phyloP scores from a whole-genome alignment of 2,888 invertebrate genomes.

The Stratiomys singularior region DNA sequence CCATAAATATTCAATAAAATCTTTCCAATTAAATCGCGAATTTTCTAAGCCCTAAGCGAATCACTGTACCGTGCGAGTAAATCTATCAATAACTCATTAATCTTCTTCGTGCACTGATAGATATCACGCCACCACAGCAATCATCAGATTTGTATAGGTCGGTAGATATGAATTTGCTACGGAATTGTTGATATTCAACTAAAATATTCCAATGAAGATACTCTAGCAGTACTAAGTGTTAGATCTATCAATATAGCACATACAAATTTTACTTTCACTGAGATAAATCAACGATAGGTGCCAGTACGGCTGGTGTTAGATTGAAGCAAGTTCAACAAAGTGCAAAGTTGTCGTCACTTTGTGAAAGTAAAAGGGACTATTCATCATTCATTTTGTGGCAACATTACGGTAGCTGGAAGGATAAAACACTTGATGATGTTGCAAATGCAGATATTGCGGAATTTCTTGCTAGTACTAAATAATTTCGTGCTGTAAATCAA shows the following conservation, averaged over 20 bases:
- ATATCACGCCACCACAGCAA: not conserved
- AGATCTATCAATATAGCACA: not conserved
- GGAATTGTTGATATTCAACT: slow-evolving; percentile 7
- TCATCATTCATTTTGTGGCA: not conserved
- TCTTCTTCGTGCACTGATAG: not conserved
- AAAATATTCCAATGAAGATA: slow-evolving; percentile 5
- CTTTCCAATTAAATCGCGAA: slow-evolving; percentile 4
- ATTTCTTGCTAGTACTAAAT: too few species aligned
- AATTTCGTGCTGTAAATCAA: too few species aligned
- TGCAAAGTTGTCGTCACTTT: slow-evolving; percentile 23
- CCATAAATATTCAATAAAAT: slow-evolving; percentile 18
- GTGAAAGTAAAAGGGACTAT: slow-evolving; percentile 25
- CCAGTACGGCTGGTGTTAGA: not conserved
- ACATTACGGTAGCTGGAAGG: too few species aligned
- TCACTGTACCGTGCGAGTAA: not conserved
- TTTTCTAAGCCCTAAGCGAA: slow-evolving; percentile 12
- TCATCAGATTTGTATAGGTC: slow-evolving; percentile 8
- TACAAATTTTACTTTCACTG: slow-evolving; percentile 31
- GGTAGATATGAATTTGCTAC: not conserved
- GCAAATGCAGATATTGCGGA: too few species aligned
- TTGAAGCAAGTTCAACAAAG: not conserved
- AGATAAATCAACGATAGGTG: not conserved
- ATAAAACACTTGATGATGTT: too few species aligned
- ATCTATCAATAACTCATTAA: slow-evolving; percentile 18
- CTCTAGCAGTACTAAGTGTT: not conserved